phyloP scores from a whole-genome alignment of 2,888 invertebrate genomes.

The Lomographa bimaculata region DNA sequence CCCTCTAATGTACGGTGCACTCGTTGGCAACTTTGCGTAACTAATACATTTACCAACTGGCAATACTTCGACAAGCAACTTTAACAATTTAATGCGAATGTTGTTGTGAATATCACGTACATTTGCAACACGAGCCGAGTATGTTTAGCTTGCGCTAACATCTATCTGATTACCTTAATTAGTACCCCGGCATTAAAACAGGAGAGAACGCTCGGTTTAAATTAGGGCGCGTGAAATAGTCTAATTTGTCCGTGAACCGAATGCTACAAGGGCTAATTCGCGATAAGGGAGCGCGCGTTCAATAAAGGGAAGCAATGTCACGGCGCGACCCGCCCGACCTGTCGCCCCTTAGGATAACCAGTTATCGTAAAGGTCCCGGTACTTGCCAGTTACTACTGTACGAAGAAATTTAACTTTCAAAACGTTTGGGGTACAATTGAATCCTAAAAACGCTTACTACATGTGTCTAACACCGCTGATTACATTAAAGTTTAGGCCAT shows the following conservation, averaged over 20 bases:
- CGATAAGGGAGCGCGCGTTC: slow-evolving; percentile 72
- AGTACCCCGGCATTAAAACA: slow-evolving; percentile 67
- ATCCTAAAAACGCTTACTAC: slow-evolving; percentile 28
- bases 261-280: slow-evolving; percentile 71
- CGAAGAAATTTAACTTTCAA: slow-evolving; percentile 29
- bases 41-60: slow-evolving; percentile 37
- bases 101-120: slow-evolving; percentile 35
- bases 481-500: slow-evolving; percentile 36
- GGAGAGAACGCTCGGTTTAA: slow-evolving; percentile 64
- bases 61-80: slow-evolving; percentile 13
- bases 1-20: slow-evolving; percentile 54
- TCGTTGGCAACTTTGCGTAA: slow-evolving; percentile 46
- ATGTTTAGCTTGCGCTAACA: slow-evolving; percentile 58
- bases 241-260: slow-evolving; percentile 72
- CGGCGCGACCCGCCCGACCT: slow-evolving; percentile 51
- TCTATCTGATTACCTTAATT: slow-evolving; percentile 76
- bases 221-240: slow-evolving; percentile 69
- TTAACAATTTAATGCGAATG: slow-evolving; percentile 26
- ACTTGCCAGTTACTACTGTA: slow-evolving; percentile 32
- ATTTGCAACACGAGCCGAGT: slow-evolving; percentile 39
- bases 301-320: slow-evolving; percentile 69
- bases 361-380: slow-evolving; percentile 54
- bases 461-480: slow-evolving; percentile 39
- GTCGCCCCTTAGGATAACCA: slow-evolving; percentile 54
- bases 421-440: slow-evolving; percentile 14